Evolutionary conservation across 1,140 invertebrate genomes (phyloP), one percentile per base, ranked within the genome.

Genomic region (Saccostrea echinata): DNA sequence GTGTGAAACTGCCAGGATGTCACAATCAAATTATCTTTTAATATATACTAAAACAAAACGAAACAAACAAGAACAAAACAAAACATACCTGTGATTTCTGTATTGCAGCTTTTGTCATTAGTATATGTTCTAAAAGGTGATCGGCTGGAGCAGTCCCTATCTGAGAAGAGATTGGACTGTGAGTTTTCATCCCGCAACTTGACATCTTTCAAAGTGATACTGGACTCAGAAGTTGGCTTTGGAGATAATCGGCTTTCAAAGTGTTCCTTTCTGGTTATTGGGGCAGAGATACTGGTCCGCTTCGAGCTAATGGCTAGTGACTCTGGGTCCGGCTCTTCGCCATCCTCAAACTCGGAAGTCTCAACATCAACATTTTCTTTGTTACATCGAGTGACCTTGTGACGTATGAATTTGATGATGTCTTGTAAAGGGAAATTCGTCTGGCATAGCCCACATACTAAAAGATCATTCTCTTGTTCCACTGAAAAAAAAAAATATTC

Each of bases 361-460:
- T 90, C 91, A 12, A 87, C 87, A 82, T 91, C 92, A 30, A 90
- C 87, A 84, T 93, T 93, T 83, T 94, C 93, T 87, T 93, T 94
- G 91, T 91, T 92, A 84, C 93, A 94, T 80, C 88, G 89, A 83
- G 92, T 92, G 86, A 93, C 91, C 88, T 94, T 94, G 90, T 94
- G 93, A 33, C 90, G 90, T 87, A 94, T 94, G 88, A 94, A 94
- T 84, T 92, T 92, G 51, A 92, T 90, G 88, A 94, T 94, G 88
- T 93, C 92, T 30, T 91, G 92, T 51, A 94, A 90, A 0, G 92
- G 91, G 86, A 94, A 94, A 88, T 91, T 93, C 1, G 93, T 92
- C 89, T 93, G 92, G 80, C 93, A 94, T 88, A 93, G 93, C 30
- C 93, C 93, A 88, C 93, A 94, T n/a, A 94, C 92, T 86, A 94